Evolutionary conservation across 1,140 invertebrate genomes (phyloP), one percentile per base, ranked within the genome.

Genomic region (Cyrtorhinus lividipennis): DNA sequence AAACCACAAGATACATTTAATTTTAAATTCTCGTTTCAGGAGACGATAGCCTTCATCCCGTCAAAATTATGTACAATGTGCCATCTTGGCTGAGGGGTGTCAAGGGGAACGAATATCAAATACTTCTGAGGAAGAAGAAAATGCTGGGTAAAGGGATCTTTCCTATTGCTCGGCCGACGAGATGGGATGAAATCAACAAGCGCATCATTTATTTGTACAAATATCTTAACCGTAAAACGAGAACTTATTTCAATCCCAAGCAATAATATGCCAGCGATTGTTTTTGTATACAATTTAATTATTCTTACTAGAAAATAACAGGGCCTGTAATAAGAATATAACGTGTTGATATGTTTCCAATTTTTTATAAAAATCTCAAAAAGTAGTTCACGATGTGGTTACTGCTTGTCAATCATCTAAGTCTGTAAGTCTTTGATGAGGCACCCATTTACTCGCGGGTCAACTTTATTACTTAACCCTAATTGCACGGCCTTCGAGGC

Each of bases 31-130:
- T 53, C 5, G 5, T 53, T 53, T 20, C 48, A 58, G 92, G 92
- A 1, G 82, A 85, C 71, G 85, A 86, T 57, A 79, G 80, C 10
- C 65, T 96, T 24, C 84, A 92, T 74, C 92, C 92, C 1, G 83
- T 84, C 0, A 83, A 80, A 70, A 81, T 90, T n/a, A 69, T 92
- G 1, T 92, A 94, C 67, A 82, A 84, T 66, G 80, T 94, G 12
- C 93, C 92, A 0, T 71, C 75, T 0, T 96, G 92, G 92, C 76
- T 97, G 15, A 80, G 85, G 70, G 92, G 92, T 45, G 82, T 92
- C 24, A 78, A 77, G n/a, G 92, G 91, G 1, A 88, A 90, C 73
- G 93, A 97, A 77, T 90, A 81, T 71, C 83, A 86, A 74, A 76
- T 88, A 26, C 72, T 91, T n/a, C 65, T 92, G 2, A 77, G 87